A percentile compares a stretch with the other conserved stretches of the same genome.
Evolutionary conservation across 2,113 vertebrate genomes (phyloP).

Genomic region (Corythaixoides concolor): DNA sequence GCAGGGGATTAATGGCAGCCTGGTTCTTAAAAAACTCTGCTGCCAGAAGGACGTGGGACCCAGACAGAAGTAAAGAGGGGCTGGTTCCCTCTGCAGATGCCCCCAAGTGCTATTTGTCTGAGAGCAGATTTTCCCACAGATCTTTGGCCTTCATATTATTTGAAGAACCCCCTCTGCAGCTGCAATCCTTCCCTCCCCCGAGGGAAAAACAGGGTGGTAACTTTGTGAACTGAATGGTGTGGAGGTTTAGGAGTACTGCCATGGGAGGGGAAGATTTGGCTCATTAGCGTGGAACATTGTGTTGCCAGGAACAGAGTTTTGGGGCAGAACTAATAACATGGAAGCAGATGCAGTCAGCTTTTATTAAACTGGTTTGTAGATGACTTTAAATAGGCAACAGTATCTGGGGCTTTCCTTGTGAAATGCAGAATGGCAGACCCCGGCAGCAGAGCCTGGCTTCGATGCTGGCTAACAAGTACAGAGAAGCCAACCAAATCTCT

Average conservation of each 20-base stretch:
- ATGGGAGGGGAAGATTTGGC: slow-evolving; percentile 70
- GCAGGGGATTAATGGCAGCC: slow-evolving; percentile 60
- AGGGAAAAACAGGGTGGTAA: slow-evolving; percentile 66
- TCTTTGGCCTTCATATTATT: slow-evolving; percentile 60
- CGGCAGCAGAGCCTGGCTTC: neutral
- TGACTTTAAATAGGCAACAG: slow-evolving; percentile 41
- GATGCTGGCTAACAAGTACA: neutral
- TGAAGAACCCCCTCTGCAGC: slow-evolving; percentile 69
- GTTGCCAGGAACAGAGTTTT: slow-evolving; percentile 68
- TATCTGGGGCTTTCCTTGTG: slow-evolving; percentile 1
- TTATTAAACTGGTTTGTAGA: slow-evolving; percentile 70
- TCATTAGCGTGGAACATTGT: slow-evolving; percentile 68
- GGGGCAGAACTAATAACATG: slow-evolving; percentile 70
- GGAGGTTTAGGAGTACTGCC: slow-evolving; percentile 65
- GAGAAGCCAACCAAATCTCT: neutral
- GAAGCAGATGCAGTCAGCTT: slow-evolving; percentile 72
- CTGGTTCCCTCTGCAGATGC: slow-evolving; percentile 59
- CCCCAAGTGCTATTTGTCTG: slow-evolving; percentile 65
- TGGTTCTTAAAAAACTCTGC: slow-evolving; percentile 18
- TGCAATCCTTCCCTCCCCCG: slow-evolving; percentile 65
- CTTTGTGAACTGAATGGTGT: slow-evolving; percentile 67
- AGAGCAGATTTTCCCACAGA: slow-evolving; percentile 69
- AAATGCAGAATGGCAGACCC: neutral
- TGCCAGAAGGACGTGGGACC: slow-evolving; percentile 62
- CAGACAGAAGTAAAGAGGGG: slow-evolving; percentile 61